Conservation (phyloP, 92 coral and sea anemone species). For the Palythoa heliodiscus region DNA sequence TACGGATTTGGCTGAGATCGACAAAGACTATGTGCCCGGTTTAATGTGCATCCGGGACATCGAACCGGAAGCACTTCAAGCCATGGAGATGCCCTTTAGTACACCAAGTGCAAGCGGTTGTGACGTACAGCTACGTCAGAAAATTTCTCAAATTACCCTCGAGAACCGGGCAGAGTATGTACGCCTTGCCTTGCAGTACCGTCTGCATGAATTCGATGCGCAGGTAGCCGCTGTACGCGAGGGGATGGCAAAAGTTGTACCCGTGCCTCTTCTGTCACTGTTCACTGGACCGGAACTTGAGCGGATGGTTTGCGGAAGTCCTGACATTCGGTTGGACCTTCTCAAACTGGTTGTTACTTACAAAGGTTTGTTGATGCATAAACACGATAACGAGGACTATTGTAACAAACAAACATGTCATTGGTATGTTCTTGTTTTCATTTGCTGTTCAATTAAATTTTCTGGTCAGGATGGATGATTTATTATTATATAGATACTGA, state of each 20-base stretch:
- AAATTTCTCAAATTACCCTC: slow-evolving; percentile 71
- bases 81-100: slow-evolving; percentile 99
- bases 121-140: slow-evolving; percentile 87
- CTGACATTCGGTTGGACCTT: slow-evolving; percentile 95
- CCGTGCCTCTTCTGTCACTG: slow-evolving; percentile 92
- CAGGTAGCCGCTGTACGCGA: slow-evolving; percentile 95
- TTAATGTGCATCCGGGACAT: slow-evolving; percentile 98
- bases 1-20: slow-evolving; percentile 96
- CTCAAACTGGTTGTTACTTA: slow-evolving; percentile 95
- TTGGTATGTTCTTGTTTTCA: too few species aligned
- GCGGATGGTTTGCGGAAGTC: slow-evolving; percentile 99
- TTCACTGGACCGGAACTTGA: slow-evolving; percentile 98
- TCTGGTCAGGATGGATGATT: too few species aligned
- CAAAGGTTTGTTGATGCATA: slow-evolving; percentile 53
- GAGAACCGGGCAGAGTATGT: slow-evolving; percentile 95
- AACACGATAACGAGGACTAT: neutral
- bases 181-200: slow-evolving; percentile 82
- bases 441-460: too few species aligned
- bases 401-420: too few species aligned
- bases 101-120: slow-evolving; percentile 99
- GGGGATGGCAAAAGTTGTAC: slow-evolving; percentile 98
- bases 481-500: too few species aligned
- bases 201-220: slow-evolving; percentile 91
- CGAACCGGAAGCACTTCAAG: slow-evolving; percentile 90
- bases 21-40: slow-evolving; percentile 98